phyloP scores from a whole-genome alignment of 1,140 invertebrate species.

The Grapholita molesta region DNA sequence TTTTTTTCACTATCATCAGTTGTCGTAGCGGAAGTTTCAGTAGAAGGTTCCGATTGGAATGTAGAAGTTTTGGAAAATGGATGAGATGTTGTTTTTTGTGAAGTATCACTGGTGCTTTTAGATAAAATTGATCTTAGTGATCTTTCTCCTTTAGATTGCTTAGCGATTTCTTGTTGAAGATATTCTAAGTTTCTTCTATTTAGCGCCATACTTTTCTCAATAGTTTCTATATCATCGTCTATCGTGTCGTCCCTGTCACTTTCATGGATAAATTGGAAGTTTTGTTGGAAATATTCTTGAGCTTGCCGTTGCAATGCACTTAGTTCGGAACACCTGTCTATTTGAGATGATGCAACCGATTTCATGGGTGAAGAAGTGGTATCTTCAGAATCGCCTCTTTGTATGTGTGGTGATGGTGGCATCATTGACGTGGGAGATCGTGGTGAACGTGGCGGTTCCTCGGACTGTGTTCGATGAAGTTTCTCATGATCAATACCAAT shows the following conservation, averaged over 20 bases:
- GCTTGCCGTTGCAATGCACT: constrained; percentile 65
- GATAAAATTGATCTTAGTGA: constrained; percentile 62
- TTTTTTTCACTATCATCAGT: constrained; percentile 81
- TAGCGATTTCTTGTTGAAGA: constrained; percentile 76
- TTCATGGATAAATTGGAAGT: constrained; percentile 76
- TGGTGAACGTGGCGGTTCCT: constrained; percentile 87
- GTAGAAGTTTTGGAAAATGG: constrained; percentile 75
- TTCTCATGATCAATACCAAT: constrained; percentile 84
- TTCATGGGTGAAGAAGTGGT: constrained; percentile 67
- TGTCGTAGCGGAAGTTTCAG: constrained; percentile 71
- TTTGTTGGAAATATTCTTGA: constrained; percentile 77
- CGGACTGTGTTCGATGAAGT: constrained; percentile 88
- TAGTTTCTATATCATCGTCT: constrained; percentile 74
- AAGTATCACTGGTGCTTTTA: constrained; percentile 68
- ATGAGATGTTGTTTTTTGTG: constrained; percentile 66
- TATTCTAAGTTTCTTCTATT: constrained; percentile 75
- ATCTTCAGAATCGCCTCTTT: constrained; percentile 67
- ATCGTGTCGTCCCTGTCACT: constrained; percentile 76
- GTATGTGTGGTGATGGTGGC: constrained; percentile 51
- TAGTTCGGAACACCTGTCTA: constrained; percentile 70
- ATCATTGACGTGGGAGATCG: constrained; percentile 72
- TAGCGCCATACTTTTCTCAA: constrained; percentile 76
- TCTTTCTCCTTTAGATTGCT: constrained; percentile 67
- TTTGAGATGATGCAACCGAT: constrained; percentile 64
- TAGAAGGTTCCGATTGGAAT: constrained; percentile 75